Conservation (phyloP, 2,888 invertebrate species). For the Drosophila testacea region DNA sequence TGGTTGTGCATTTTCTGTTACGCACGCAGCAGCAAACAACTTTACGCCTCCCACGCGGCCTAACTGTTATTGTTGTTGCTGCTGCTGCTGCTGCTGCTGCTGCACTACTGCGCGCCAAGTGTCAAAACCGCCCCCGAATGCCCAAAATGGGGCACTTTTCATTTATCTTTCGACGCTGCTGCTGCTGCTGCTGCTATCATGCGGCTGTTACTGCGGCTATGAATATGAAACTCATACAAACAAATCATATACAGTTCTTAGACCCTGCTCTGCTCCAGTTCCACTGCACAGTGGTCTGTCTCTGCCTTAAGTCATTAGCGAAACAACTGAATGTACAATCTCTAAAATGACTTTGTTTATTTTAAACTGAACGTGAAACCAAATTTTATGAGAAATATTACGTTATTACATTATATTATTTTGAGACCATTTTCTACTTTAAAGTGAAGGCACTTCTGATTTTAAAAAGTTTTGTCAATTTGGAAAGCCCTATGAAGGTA, state of each 20-base stretch:
- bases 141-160: constrained; percentile 75
- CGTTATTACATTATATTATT: too few relatives aligned
- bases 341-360: too few relatives aligned
- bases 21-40: constrained; percentile 77
- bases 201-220: constrained; percentile 58
- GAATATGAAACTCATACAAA: constrained; percentile 60
- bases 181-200: constrained; percentile 21
- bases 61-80: constrained; percentile 30
- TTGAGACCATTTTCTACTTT: too few relatives aligned
- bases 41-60: constrained; percentile 66
- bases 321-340: too few relatives aligned
- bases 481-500: too few relatives aligned
- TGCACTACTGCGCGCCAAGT: constrained; percentile 61
- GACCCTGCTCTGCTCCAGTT: constrained; percentile 58
- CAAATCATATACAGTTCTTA: constrained; percentile 11
- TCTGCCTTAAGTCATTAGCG: background rate
- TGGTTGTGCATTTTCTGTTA: constrained; percentile 59
- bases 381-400: too few relatives aligned
- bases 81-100: constrained; percentile 32
- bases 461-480: too few relatives aligned
- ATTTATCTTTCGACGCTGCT: constrained; percentile 65
- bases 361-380: too few relatives aligned
- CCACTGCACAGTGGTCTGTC: constrained; percentile 29
- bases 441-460: too few relatives aligned
- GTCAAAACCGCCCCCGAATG: constrained; percentile 78